phyloP scores from a whole-genome alignment of 2,888 invertebrate genomes.

The Torymus auratus region DNA sequence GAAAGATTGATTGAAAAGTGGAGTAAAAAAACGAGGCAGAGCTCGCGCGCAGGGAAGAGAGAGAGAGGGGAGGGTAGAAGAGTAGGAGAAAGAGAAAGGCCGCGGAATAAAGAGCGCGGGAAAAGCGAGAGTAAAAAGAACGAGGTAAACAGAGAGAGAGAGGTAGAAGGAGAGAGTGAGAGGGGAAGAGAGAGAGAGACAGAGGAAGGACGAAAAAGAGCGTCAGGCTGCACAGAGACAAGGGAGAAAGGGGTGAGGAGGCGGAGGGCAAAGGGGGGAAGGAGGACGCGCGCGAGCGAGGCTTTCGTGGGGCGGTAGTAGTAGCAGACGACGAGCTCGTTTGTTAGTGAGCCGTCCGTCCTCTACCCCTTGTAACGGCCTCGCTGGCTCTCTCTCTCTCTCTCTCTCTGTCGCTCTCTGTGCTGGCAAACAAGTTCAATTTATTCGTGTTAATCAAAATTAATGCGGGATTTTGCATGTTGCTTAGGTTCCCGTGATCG shows the following conservation, averaged over 20 bases:
- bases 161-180: conserved; percentile 3
- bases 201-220: neutral
- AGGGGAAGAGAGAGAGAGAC: neutral
- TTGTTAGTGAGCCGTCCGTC: conserved; percentile 43
- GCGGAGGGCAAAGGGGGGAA: neutral
- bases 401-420: neutral
- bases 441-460: conserved; percentile 38
- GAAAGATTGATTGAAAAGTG: conserved; percentile 59
- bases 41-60: neutral
- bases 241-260: neutral
- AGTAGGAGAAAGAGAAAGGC: conserved; percentile 38
- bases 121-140: conserved; percentile 39
- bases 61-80: neutral
- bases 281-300: neutral
- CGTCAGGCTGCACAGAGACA: too few species aligned
- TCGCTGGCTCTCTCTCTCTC: neutral
- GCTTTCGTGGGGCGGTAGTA: conserved; percentile 12
- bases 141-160: conserved; percentile 30
- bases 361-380: neutral
- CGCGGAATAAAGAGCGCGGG: conserved; percentile 39
- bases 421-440: conserved; percentile 29
- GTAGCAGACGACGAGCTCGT: conserved; percentile 44
- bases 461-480: neutral
- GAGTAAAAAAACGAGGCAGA: conserved; percentile 41
- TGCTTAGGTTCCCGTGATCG: neutral